Percentiles rank a stretch among this genome's conserved stretches.
Conservation (phyloP, 2,797 vertebrate genomes). For the Sarcoramphus papa region DNA sequence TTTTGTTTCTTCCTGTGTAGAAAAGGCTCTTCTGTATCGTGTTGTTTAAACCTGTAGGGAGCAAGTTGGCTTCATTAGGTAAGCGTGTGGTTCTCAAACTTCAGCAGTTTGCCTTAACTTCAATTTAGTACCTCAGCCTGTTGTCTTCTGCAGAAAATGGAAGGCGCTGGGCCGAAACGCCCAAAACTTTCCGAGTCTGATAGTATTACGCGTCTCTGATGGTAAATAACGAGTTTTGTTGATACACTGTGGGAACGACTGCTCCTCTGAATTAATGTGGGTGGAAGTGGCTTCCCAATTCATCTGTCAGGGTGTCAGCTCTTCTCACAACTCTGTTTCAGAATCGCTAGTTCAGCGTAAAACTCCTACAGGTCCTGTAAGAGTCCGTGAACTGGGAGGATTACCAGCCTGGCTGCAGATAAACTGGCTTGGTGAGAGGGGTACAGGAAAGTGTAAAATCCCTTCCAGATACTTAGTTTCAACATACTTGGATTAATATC, state of each 20-base stretch:
- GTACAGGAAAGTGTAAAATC: background rate
- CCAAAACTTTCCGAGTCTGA: background rate
- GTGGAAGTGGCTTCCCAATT: background rate
- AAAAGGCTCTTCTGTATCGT: background rate
- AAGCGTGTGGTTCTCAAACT: background rate
- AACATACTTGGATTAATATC: background rate
- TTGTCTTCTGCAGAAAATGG: background rate
- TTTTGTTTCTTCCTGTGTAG: background rate
- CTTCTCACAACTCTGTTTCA: background rate
- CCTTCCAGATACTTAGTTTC: background rate
- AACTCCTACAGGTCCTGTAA: background rate
- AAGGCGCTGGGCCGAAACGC: background rate
- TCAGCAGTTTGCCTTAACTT: background rate
- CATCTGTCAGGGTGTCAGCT: background rate
- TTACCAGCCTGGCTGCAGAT: background rate
- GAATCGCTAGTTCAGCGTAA: background rate
- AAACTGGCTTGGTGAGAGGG: background rate
- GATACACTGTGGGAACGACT: background rate
- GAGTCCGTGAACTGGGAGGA: fast-evolving
- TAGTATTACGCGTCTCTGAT: background rate
- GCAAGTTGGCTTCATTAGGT: background rate
- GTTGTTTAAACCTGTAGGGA: background rate
- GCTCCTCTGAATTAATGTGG: background rate
- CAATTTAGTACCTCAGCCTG: background rate
- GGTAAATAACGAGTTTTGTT: background rate